Percentiles rank a stretch among this genome's conserved stretches.
These are phyloP conservation scores for Phanerotoma sp. DNA, from an alignment of 2,888 invertebrate genomes.

Conservation along the genomic window DNA sequence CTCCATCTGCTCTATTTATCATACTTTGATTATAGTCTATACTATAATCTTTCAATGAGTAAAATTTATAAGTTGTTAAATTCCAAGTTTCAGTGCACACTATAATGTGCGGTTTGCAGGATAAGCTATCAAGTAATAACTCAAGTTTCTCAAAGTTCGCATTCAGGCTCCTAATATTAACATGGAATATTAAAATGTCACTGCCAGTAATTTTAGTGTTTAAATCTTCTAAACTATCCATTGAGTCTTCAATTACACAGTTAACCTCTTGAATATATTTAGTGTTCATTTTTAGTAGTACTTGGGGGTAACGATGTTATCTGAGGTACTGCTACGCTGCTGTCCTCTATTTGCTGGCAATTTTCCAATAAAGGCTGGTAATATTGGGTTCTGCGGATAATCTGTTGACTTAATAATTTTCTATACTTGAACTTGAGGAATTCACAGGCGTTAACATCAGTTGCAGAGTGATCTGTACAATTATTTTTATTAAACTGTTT, in stretches of 20 bases:
- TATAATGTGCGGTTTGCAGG: slow-evolving; percentile 16
- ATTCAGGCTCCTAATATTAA: slow-evolving; percentile 20
- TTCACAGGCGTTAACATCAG: neutral
- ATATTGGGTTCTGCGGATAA: neutral
- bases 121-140: slow-evolving; percentile 10
- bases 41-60: slow-evolving; percentile 1
- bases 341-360: neutral
- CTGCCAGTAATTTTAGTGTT: neutral
- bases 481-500: neutral
- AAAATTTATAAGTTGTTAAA: neutral
- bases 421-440: neutral
- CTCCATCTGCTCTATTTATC: slow-evolving; percentile 23
- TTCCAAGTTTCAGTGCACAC: slow-evolving; percentile 21
- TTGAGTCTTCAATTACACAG: neutral
- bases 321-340: neutral
- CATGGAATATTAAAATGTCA: slow-evolving; percentile 12
- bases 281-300: neutral
- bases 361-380: neutral
- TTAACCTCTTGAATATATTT: neutral
- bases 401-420: neutral
- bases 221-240: neutral
- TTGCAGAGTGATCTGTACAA: neutral
- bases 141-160: slow-evolving; percentile 14
- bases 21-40: slow-evolving; percentile 21
- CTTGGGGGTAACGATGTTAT: neutral